phyloP scores from a whole-genome alignment of 2,797 vertebrate genomes.

The Podarcis siculus region DNA sequence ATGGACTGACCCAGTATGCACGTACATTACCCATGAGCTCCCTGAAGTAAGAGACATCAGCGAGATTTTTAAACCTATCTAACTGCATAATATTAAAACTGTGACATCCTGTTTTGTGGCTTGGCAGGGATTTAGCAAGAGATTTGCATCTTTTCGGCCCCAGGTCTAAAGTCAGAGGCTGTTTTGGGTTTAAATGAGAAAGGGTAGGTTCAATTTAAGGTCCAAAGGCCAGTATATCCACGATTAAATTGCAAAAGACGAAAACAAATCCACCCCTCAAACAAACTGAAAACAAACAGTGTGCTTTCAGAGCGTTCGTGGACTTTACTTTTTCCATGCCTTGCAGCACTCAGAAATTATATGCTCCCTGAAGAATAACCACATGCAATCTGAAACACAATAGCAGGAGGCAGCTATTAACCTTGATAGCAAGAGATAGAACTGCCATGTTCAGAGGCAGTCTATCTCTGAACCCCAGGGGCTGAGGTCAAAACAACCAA shows the following conservation, averaged over 20 bases:
- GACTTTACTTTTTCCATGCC: background rate
- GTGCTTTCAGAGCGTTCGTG: background rate
- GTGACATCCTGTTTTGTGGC: no score
- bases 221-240: background rate
- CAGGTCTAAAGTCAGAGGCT: background rate
- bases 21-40: background rate
- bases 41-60: no score
- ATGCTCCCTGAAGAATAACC: background rate
- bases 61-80: background rate
- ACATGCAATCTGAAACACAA: background rate
- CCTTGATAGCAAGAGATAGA: no score
- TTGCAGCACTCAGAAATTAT: background rate
- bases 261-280: background rate
- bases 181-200: background rate
- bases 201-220: background rate
- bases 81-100: no score
- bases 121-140: background rate
- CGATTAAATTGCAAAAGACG: background rate
- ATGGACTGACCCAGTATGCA: no score
- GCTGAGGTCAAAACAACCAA: no score
- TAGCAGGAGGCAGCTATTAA: no score
- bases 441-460: no score
- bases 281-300: background rate
- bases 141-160: background rate
- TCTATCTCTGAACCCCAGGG: no score